Conservation (phyloP, 1,140 invertebrate species). For the Tetraneura akinire region DNA sequence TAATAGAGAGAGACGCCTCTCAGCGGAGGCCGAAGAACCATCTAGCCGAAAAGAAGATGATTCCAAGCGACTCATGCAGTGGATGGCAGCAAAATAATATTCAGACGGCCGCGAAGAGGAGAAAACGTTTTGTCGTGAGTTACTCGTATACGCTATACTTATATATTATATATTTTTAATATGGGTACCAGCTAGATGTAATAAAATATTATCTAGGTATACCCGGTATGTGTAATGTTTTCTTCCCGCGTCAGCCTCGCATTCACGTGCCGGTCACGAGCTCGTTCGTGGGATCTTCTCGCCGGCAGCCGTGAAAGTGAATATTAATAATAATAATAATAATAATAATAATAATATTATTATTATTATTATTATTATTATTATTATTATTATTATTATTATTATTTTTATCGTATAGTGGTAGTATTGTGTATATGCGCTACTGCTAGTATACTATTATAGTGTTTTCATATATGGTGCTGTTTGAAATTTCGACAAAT, state of each 20-base stretch:
- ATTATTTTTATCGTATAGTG: background rate
- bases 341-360: background rate
- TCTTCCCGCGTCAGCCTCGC: too few relatives aligned
- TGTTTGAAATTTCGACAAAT: too few relatives aligned
- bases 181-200: too few relatives aligned
- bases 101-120: background rate
- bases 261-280: slow-evolving; percentile 45
- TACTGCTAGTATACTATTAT: background rate
- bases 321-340: slow-evolving; percentile 13
- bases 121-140: background rate
- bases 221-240: background rate
- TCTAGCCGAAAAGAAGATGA: background rate
- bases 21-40: background rate
- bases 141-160: too few relatives aligned
- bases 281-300: slow-evolving; percentile 42
- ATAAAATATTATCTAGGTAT: too few relatives aligned
- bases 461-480: background rate
- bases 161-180: too few relatives aligned
- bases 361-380: slow-evolving; percentile 24
- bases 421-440: too few relatives aligned
- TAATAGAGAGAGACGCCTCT: background rate
- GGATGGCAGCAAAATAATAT: background rate
- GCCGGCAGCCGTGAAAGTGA: slow-evolving; percentile 50
- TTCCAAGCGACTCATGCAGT: background rate
- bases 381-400: background rate